phyloP scores from a whole-genome alignment of 2,113 vertebrate species.

The Nanorana parkeri region DNA sequence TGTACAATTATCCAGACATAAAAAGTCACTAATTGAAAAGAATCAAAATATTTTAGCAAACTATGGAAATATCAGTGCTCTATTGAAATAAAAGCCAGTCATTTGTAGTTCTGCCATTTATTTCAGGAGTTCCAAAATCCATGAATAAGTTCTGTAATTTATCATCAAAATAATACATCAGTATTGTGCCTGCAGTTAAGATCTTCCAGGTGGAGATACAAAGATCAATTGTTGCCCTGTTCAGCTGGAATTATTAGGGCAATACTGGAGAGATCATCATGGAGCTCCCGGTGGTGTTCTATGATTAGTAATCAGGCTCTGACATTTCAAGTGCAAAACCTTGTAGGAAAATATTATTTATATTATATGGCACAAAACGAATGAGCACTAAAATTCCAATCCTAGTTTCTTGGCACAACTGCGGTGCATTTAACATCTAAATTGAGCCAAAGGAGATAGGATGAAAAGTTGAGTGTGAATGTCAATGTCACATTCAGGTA shows the following conservation, averaged over 20 bases:
- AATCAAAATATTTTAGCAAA: conserved; percentile 24
- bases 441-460: conserved; percentile 25
- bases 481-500: conserved; percentile 54
- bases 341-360: conserved; percentile 12
- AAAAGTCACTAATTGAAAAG: conserved; percentile 51
- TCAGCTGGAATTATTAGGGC: neutral
- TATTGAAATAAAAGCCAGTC: conserved; percentile 29
- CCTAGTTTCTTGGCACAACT: conserved; percentile 6
- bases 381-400: conserved; percentile 6
- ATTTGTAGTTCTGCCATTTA: conserved; percentile 29
- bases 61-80: conserved; percentile 23
- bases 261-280: neutral
- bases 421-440: conserved; percentile 11
- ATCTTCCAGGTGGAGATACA: conserved; percentile 20
- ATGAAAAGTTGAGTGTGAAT: conserved; percentile 23
- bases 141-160: conserved; percentile 35
- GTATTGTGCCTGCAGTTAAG: conserved; percentile 12
- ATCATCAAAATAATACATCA: conserved; percentile 30
- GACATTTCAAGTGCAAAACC: conserved; percentile 33
- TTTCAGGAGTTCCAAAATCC: conserved; percentile 39
- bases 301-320: neutral
- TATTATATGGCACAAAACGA: conserved; percentile 2
- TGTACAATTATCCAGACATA: conserved; percentile 9
- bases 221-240: conserved; percentile 5
- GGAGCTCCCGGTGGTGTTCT: neutral